Evolutionary conservation across 2,797 vertebrate species (phyloP), one percentile per base, ranked within the genome.

Genomic region (Falco columbarius): DNA sequence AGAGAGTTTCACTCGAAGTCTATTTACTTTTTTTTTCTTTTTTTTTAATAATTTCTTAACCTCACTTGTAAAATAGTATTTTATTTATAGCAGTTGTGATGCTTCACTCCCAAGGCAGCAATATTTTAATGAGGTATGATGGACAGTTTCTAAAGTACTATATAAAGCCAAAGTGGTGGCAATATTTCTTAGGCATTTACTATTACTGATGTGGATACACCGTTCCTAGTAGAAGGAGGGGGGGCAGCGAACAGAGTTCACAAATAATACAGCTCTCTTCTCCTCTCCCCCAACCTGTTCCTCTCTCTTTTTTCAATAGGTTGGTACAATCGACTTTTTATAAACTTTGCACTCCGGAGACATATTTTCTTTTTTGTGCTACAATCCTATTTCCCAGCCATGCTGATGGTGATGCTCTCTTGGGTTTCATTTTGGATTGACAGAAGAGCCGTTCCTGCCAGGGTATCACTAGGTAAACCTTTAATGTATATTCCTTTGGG

Each of bases 341-440:
- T 99, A 97, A 99, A 99, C 97, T 99, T 99, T 97, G 98, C 99
- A 86, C 98, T 99, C 67, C 98, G 98, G 93, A 98, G 99, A 95
- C 98, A 99, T 73, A 99, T 99, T 95, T 99, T 99, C 98, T 99
- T 99, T 98, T 99, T 99, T 95, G 98, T 99, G 98, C 98, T 99
- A n/a, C 99, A 99, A 97, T 99, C 99, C 19, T 99, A 99, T 95
- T 99, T 99, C 93, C 99, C 98, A 52, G 99, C 99, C 85, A 99
- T 99, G 98, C 96, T 99, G 94, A 99, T 99, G 99, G 99, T 99
- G 96, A 99, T 99, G 98, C 97, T 99, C 70, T 99, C 98, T 16
- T 99, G 99, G 99, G 99, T 99, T 91, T 99, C 99, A n/a, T 99
- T 99, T 97, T 99, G 99, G 99, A 99, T 99, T 85, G 99, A 99